Base-by-base conservation (phyloP, 2,888 invertebrate genomes). In the Melanostoma scalare region DNA sequence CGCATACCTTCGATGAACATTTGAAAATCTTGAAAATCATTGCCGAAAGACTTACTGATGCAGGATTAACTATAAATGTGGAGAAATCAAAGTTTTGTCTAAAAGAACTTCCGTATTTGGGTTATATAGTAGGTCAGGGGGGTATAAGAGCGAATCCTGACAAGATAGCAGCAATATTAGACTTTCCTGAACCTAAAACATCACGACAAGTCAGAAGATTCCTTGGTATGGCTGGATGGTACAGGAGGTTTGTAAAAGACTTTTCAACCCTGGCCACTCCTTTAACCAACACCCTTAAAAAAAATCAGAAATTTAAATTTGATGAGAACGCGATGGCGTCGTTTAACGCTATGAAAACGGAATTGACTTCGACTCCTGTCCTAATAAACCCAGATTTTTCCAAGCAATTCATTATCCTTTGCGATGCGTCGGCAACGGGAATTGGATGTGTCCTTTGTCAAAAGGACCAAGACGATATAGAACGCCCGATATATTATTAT, bases 181-280 rank as follows among this genome's bases (percentile, higher is more conserved):
- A 78, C 2, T 85, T 78, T 53, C 77, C 80, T 6, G 30, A 40
- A 1, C 78, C 78, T 2, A 60, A 33, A n/a, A 60, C 76, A 6
- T 52, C 74, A 0, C 68, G 71, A 20, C 73, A 85, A 53, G 63
- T 85, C 1, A 38, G 77, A 6, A 33, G 85, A 5, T 86, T 87
- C 42, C 42, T 86, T 3, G 85, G 85, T 6, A 86, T 82, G 75
- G 72, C 81, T 0, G 85, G 86, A 4, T 86, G 85, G 76, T 85
- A 84, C 20, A 20, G 20, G 20, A 20, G 20, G 20, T 20, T 20
- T 20, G 20, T 20, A 20, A 20, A 20, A 20, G 75, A 81, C 36
- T 85, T 61, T 61, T 79, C 86, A 9, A 9, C 73, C 5, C 9
- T 85, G 4, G 75, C 85, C 2, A 68, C 79, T 0, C 79, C 81